Evolutionary conservation across 2,797 vertebrate species (phyloP).

Genomic region (Varecia variegata): DNA sequence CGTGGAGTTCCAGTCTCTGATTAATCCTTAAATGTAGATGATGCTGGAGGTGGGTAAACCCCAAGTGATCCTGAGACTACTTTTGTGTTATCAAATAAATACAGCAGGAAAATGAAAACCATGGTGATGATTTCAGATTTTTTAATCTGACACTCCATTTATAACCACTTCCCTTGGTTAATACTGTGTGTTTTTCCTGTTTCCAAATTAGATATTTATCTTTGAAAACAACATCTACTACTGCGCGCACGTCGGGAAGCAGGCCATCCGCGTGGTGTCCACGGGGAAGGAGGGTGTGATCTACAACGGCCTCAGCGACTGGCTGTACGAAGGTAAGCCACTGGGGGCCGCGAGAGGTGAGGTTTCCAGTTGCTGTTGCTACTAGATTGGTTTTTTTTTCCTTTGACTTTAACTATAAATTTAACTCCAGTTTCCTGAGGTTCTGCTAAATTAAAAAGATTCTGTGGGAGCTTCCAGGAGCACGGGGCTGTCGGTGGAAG

Average conservation of each 20-base stretch:
- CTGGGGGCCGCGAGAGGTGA: fast-evolving
- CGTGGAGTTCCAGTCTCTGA: background rate
- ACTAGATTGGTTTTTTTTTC: fast-evolving
- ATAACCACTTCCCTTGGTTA: constrained; percentile 43
- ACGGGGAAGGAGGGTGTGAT: constrained; percentile 94
- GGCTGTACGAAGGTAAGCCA: constrained; percentile 96
- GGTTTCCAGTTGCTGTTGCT: background rate
- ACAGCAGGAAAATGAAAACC: background rate
- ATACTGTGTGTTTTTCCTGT: constrained; percentile 61
- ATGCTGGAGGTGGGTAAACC: fast-evolving
- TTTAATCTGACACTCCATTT: constrained; percentile 35
- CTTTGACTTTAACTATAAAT: background rate
- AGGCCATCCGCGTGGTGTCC: constrained; percentile 95
- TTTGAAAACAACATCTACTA: constrained; percentile 99
- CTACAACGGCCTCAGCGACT: constrained; percentile 97
- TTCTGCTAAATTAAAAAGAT: background rate
- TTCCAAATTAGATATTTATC: constrained; percentile 93
- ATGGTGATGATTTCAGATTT: background rate
- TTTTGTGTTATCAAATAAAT: background rate
- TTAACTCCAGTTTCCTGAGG: background rate
- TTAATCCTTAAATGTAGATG: background rate
- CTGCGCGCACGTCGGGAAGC: constrained; percentile 91
- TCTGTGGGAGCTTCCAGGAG: background rate
- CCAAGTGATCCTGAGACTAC: background rate
- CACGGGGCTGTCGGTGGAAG: background rate